Evolutionary conservation across 2,113 vertebrate genomes (phyloP).

Genomic region (Epinephelus cyanopodus): DNA sequence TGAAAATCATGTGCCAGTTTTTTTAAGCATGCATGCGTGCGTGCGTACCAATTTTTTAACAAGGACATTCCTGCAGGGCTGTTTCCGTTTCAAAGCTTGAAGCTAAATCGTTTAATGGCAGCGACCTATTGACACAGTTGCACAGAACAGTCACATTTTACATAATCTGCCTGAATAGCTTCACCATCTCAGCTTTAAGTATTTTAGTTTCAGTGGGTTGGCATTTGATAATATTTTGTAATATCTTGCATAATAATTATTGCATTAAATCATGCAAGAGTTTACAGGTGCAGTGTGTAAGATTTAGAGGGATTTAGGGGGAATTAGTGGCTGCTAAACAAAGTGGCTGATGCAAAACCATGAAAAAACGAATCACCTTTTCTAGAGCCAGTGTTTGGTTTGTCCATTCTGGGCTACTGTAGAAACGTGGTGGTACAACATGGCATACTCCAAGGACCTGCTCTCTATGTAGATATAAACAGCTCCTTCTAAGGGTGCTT

Average conservation of each 20-base stretch:
- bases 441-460: no score
- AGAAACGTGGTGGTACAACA: no score
- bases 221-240: neutral
- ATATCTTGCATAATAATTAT: neutral
- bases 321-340: no score
- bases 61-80: conserved; percentile 31
- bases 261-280: neutral
- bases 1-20: neutral
- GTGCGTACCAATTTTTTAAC: neutral
- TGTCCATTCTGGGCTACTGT: no score
- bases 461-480: no score
- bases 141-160: neutral
- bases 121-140: conserved; percentile 14
- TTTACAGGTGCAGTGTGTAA: no score
- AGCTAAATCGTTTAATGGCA: conserved; percentile 34
- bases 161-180: neutral
- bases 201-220: neutral
- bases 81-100: conserved; percentile 42
- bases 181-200: neutral
- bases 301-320: no score
- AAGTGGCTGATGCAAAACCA: no score
- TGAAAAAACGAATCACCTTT: no score
- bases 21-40: neutral
- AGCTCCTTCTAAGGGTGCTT: no score
- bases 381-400: no score